phyloP scores from a whole-genome alignment of 2,113 vertebrate species.

The Rhinolophus ferrumequinum region DNA sequence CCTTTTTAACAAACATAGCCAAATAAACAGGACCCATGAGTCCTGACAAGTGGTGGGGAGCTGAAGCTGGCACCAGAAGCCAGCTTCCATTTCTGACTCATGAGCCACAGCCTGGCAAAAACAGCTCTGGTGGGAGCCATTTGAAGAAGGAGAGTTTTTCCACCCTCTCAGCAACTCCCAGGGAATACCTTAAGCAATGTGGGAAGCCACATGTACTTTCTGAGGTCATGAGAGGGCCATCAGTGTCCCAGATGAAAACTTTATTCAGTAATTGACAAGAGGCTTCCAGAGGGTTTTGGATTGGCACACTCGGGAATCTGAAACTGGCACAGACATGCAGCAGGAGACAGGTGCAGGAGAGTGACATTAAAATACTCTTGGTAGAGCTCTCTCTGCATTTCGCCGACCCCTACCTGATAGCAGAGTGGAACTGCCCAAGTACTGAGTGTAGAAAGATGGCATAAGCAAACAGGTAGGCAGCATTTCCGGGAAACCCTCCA shows the following conservation, averaged over 20 bases:
- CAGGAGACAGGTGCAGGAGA: background rate
- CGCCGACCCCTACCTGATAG: background rate
- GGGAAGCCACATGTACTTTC: background rate
- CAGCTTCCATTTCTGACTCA: slow-evolving; percentile 45
- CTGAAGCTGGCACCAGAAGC: background rate
- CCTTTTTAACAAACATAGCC: background rate
- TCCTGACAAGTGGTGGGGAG: background rate
- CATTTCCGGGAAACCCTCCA: slow-evolving; percentile 8
- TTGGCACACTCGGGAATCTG: background rate
- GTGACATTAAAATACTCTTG: background rate
- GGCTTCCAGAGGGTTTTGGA: background rate
- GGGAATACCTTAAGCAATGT: slow-evolving; percentile 16
- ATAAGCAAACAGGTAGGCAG: background rate
- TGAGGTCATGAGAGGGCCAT: background rate
- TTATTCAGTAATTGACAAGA: background rate
- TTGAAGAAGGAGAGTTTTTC: slow-evolving; percentile 4
- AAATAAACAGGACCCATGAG: background rate
- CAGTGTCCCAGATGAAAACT: background rate
- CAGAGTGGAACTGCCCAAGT: background rate
- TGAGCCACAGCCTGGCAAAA: slow-evolving; percentile 44
- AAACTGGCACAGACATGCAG: background rate
- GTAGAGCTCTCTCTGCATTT: background rate
- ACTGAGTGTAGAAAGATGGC: background rate
- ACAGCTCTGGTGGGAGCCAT: background rate
- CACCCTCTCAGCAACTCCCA: background rate